Evolutionary conservation across 2,888 invertebrate genomes (phyloP).

Genomic region (Frankliniella intonsa): DNA sequence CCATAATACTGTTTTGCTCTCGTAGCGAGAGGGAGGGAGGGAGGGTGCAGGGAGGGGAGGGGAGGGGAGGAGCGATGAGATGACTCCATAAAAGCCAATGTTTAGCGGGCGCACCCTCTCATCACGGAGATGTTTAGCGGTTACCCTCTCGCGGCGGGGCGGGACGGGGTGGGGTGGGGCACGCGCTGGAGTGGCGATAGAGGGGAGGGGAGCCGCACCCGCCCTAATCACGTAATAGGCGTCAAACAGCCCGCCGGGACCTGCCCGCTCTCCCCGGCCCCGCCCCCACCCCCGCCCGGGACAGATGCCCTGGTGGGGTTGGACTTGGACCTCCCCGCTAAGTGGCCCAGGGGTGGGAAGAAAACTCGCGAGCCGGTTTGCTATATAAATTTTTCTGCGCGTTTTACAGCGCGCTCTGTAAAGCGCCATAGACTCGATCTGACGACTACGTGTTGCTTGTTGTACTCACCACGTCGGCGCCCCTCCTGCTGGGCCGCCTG

Average conservation of each 20-base stretch:
- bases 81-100: background rate
- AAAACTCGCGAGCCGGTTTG: too few relatives aligned
- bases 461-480: constrained; percentile 30
- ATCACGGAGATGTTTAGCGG: background rate
- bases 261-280: background rate
- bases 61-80: background rate
- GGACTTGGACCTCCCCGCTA: too few relatives aligned
- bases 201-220: background rate
- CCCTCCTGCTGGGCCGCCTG: constrained; percentile 43
- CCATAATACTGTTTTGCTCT: background rate
- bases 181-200: background rate
- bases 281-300: background rate
- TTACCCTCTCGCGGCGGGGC: background rate
- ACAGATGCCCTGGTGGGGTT: background rate
- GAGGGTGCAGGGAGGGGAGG: background rate
- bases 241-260: constrained; percentile 7
- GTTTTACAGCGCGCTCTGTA: too few relatives aligned
- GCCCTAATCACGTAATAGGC: constrained; percentile 21
- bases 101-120: background rate
- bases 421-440: too few relatives aligned
- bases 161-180: background rate
- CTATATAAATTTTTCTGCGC: too few relatives aligned
- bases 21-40: background rate
- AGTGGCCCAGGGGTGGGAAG: too few relatives aligned
- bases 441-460: background rate